phyloP scores from a whole-genome alignment of 1,140 invertebrate species.

The Drosophila grimshawi region DNA sequence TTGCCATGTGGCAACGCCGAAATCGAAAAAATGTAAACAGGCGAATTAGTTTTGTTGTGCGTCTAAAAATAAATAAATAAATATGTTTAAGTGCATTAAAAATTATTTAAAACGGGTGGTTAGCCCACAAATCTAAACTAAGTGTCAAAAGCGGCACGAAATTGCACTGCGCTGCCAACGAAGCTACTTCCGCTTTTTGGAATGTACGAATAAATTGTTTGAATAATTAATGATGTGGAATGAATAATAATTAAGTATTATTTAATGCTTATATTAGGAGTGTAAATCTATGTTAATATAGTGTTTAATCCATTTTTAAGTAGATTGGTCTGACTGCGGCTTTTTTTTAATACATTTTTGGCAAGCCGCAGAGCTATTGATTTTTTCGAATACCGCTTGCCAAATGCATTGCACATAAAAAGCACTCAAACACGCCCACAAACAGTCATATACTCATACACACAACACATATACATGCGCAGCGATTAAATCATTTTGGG shows the following conservation, averaged over 20 bases:
- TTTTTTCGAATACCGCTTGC: constrained; percentile 55
- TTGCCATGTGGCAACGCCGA: constrained; percentile 22
- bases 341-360: constrained; percentile 36
- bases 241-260: not conserved
- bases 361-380: constrained; percentile 51
- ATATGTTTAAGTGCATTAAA: constrained; percentile 2
- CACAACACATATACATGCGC: not conserved
- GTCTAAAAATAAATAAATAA: not conserved
- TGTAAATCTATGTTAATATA: not conserved
- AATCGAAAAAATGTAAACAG: constrained; percentile 38
- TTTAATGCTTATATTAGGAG: not conserved
- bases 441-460: constrained; percentile 13
- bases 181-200: constrained; percentile 2
- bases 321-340: not conserved
- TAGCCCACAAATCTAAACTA: not conserved
- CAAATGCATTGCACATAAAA: constrained; percentile 52
- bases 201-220: constrained; percentile 24
- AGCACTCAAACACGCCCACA: constrained; percentile 37
- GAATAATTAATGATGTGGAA: constrained; percentile 19
- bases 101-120: constrained; percentile 4
- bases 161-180: not conserved
- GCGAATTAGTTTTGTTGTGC: constrained; percentile 13
- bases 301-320: not conserved
- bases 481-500: constrained; percentile 54
- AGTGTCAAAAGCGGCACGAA: not conserved